Evolutionary conservation across 1,140 invertebrate genomes (phyloP).

Genomic region (Nomia melanderi): DNA sequence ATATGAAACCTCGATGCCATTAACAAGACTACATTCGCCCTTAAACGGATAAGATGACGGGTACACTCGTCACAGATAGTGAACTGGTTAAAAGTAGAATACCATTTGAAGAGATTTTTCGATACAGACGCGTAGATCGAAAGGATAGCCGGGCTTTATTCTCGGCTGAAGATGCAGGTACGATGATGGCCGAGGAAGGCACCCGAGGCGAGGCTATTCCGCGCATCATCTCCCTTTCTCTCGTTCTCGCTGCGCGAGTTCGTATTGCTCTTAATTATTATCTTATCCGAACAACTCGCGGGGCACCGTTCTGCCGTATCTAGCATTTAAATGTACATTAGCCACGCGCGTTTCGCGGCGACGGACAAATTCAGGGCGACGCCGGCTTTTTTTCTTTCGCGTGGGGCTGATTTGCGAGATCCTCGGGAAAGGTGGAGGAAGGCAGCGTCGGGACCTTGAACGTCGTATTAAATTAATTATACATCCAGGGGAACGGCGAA

Average conservation of each 20-base stretch:
- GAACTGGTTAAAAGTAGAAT: too few species aligned
- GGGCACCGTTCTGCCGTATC: not conserved
- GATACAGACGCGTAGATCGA: conserved; percentile 4
- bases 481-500: too few species aligned
- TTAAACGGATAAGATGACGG: too few species aligned
- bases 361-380: too few species aligned
- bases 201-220: conserved; percentile 35
- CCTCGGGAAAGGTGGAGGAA: not conserved
- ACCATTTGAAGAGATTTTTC: conserved; percentile 29
- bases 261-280: conserved; percentile 53
- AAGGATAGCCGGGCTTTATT: conserved; percentile 30
- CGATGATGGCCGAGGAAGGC: conserved; percentile 33
- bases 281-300: conserved; percentile 24
- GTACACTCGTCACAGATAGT: too few species aligned
- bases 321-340: conserved; percentile 50
- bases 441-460: not conserved
- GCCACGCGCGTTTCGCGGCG: too few species aligned
- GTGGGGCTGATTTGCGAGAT: too few species aligned
- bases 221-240: not conserved
- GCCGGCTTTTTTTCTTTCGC: too few species aligned
- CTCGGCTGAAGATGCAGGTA: conserved; percentile 4
- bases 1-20: too few species aligned
- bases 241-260: not conserved
- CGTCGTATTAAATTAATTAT: not conserved
- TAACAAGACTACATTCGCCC: too few species aligned